Conservation (phyloP, 1,140 invertebrate genomes). For the Bombus superbus region DNA sequence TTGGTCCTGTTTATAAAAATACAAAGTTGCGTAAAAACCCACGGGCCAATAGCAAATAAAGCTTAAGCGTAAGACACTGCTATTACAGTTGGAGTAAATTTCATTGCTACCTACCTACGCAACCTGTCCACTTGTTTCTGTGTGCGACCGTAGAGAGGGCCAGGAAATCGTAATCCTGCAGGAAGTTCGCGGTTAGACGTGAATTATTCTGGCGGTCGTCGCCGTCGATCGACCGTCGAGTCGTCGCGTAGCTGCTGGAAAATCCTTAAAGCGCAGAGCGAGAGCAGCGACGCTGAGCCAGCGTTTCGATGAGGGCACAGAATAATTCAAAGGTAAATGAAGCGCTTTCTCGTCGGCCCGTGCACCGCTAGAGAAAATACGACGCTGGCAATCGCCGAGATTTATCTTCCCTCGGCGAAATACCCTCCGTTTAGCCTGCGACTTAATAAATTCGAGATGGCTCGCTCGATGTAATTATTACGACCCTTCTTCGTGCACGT, state of each 20-base stretch:
- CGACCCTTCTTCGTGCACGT: not conserved
- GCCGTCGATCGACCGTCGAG: slow-evolving; percentile 2
- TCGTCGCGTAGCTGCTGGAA: slow-evolving; percentile 1
- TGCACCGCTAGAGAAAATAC: not conserved
- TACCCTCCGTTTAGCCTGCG: not conserved
- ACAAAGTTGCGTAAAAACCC: no score
- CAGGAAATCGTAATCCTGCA: slow-evolving; percentile 38
- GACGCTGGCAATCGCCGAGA: not conserved
- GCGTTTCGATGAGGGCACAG: slow-evolving; percentile 15
- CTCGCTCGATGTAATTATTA: no score
- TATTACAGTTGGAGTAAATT: no score
- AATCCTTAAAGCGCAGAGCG: slow-evolving; percentile 14
- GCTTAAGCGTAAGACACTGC: no score
- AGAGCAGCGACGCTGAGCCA: slow-evolving; percentile 16
- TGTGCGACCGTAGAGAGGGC: not conserved
- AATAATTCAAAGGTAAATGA: slow-evolving; percentile 38
- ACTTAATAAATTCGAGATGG: slow-evolving; percentile 18
- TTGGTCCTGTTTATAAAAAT: no score
- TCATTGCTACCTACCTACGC: no score
- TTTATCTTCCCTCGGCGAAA: not conserved
- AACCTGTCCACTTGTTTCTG: no score
- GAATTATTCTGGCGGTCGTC: slow-evolving; percentile 26
- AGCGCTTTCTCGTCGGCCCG: slow-evolving; percentile 3
- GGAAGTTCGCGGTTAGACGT: slow-evolving; percentile 40
- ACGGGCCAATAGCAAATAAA: no score